phyloP scores from a whole-genome alignment of 1,140 invertebrate species.

The Lysiphlebus fabarum region DNA sequence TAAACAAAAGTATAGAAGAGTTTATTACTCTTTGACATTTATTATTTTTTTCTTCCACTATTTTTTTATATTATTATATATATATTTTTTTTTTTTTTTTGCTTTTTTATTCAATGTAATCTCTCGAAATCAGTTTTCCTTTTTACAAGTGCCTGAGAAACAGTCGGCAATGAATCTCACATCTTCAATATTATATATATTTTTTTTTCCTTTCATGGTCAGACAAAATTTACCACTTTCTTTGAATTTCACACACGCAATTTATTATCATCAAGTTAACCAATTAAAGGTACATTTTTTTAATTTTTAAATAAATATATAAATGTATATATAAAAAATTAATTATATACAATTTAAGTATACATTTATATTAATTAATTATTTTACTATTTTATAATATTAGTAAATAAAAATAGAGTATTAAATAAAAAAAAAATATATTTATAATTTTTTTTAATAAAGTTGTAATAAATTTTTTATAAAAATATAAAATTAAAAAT shows the following conservation, averaged over 20 bases:
- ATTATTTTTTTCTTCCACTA: not conserved
- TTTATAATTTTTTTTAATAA: too few species aligned
- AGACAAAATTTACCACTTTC: conserved; percentile 18
- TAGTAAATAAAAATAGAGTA: not conserved
- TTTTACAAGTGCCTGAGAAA: conserved; percentile 4
- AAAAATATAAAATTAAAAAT: too few species aligned
- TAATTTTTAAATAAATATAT: not conserved
- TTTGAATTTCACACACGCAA: conserved; percentile 3
- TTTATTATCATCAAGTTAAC: not conserved
- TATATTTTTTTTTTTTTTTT: too few species aligned
- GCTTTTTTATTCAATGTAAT: not conserved
- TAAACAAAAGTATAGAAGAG: not conserved
- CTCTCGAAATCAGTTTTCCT: conserved; percentile 18
- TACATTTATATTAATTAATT: not conserved
- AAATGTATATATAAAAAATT: not conserved
- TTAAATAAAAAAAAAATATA: too few species aligned
- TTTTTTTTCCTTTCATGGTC: conserved; percentile 9
- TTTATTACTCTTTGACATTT: conserved; percentile 16
- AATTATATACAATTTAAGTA: too few species aligned
- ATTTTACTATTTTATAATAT: conserved; percentile 4
- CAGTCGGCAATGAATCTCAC: not conserved
- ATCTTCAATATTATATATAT: not conserved
- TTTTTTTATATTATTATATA: not conserved
- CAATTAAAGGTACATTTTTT: not conserved
- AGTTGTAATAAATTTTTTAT: too few species aligned